Conservation (phyloP, 2,888 invertebrate species). For the Lydus trimaculatus region DNA sequence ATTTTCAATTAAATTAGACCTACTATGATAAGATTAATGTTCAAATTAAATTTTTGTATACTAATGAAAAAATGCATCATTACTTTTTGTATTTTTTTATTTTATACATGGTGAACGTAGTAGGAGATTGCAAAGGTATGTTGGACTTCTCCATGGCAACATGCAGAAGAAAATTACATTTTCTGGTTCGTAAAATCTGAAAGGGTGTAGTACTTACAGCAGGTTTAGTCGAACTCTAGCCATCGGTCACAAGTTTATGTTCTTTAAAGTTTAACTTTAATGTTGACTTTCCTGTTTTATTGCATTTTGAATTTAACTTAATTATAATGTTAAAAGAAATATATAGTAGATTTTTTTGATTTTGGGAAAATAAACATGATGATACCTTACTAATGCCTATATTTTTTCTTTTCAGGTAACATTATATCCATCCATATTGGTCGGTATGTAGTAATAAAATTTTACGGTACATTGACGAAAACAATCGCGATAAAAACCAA, state of each 20-base stretch:
- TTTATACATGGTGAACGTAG: neutral
- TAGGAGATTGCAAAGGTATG: constrained; percentile 39
- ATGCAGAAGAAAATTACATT: constrained; percentile 52
- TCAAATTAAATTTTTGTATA: neutral
- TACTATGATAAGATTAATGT: neutral
- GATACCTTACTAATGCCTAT: neutral
- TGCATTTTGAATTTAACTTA: constrained; percentile 2
- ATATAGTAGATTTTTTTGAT: neutral
- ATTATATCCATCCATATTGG: neutral
- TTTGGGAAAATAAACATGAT: neutral
- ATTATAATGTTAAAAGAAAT: neutral
- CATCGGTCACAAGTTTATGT: constrained; percentile 24
- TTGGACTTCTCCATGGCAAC: constrained; percentile 48
- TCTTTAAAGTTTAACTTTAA: constrained; percentile 13
- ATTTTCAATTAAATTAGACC: no score
- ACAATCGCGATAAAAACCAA: neutral
- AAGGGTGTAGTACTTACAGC: constrained; percentile 42
- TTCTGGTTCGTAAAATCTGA: constrained; percentile 54
- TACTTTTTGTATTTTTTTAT: neutral
- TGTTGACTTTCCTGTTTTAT: neutral
- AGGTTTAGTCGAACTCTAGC: constrained; percentile 18
- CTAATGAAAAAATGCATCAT: neutral
- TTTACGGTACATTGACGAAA: neutral
- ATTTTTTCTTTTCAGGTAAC: neutral
- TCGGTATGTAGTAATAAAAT: neutral